phyloP scores from a whole-genome alignment of 2,888 invertebrate species.

The Bembecia ichneumoniformis region DNA sequence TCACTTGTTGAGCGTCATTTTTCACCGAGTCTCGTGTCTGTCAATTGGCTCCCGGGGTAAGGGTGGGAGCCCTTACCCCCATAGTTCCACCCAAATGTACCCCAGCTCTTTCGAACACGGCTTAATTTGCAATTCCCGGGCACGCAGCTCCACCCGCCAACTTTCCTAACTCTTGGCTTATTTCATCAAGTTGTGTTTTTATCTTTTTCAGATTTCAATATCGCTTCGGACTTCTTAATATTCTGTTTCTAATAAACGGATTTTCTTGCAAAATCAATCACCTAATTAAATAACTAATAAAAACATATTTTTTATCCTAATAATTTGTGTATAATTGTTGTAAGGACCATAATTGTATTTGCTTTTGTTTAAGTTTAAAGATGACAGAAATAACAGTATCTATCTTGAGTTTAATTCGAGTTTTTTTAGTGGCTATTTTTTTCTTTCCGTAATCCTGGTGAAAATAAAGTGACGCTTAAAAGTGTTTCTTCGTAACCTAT shows the following conservation, averaged over 20 bases:
- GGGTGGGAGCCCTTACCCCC: not conserved
- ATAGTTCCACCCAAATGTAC: slow-evolving; percentile 17
- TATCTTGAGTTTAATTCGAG: too few species aligned
- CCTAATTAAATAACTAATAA: too few species aligned
- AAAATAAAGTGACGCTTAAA: too few species aligned
- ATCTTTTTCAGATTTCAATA: not conserved
- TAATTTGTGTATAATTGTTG: too few species aligned
- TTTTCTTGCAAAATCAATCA: too few species aligned
- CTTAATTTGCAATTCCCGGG: slow-evolving; percentile 44
- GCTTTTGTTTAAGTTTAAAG: too few species aligned
- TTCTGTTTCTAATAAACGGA: not conserved
- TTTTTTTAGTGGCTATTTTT: too few species aligned
- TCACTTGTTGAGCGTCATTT: slow-evolving; percentile 39
- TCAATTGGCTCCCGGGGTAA: not conserved
- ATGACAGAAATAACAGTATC: too few species aligned
- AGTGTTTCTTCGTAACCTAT: too few species aligned
- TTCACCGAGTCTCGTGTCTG: not conserved
- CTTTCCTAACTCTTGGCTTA: slow-evolving; percentile 18
- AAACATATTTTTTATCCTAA: too few species aligned
- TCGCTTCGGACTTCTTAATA: not conserved
- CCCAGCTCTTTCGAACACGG: slow-evolving; percentile 9
- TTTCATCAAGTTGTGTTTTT: slow-evolving; percentile 21
- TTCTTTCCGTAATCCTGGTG: too few species aligned
- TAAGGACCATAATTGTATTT: too few species aligned
- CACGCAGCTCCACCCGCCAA: slow-evolving; percentile 19